These are phyloP conservation scores for Platycheirus albimanus DNA, from an alignment of 2,888 invertebrate species.

Conservation along the genomic window DNA sequence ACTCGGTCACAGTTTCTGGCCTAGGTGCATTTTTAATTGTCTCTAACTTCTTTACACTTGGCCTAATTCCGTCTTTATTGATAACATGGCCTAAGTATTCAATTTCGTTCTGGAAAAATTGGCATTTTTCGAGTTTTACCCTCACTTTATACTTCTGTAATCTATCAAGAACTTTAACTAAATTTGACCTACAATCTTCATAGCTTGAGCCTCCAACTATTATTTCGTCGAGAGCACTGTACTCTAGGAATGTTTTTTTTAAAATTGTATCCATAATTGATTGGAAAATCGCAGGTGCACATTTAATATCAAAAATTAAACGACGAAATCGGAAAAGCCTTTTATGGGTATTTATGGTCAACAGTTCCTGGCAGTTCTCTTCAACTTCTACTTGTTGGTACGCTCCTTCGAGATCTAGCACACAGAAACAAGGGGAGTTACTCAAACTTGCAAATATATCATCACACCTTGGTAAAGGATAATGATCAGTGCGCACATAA, in stretches of 20 bases:
- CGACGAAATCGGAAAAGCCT: neutral
- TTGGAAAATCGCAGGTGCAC: conserved; percentile 28
- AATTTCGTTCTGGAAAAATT: neutral
- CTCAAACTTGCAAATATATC: conserved; percentile 49
- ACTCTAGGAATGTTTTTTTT: neutral
- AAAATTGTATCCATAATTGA: conserved; percentile 43
- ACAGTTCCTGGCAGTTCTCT: conserved; percentile 12
- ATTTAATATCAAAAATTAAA: neutral
- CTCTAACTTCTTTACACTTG: conserved; percentile 3
- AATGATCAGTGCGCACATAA: conserved; percentile 22
- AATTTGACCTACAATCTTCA: neutral
- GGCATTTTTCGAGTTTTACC: neutral
- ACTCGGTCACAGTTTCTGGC: conserved; percentile 1
- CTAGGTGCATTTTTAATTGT: conserved; percentile 8
- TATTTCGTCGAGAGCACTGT: too few relatives aligned
- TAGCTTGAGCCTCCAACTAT: conserved; percentile 5
- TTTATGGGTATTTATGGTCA: conserved; percentile 42
- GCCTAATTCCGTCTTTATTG: neutral
- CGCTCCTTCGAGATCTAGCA: conserved; percentile 34
- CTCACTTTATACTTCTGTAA: neutral
- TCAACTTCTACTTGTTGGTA: conserved; percentile 36
- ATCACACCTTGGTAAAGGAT: conserved; percentile 35
- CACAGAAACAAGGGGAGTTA: conserved; percentile 1
- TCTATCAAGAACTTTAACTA: neutral
- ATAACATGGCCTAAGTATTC: conserved; percentile 5